Evolutionary conservation across 2,797 vertebrate genomes (phyloP).

Genomic region (Cirrhinus mrigala): DNA sequence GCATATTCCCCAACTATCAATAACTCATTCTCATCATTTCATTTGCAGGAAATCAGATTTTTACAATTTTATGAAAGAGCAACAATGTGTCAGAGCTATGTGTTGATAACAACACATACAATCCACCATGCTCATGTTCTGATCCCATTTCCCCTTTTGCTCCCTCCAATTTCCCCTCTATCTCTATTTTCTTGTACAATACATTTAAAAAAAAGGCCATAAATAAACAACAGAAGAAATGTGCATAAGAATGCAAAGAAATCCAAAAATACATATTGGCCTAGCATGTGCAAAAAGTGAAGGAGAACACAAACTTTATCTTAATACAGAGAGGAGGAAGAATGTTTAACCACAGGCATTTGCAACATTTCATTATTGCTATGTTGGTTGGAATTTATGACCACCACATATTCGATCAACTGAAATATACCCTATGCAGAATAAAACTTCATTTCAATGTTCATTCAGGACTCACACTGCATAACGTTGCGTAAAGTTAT

Average conservation of each 20-base stretch:
- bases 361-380: constrained; percentile 26
- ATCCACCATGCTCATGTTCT: neutral
- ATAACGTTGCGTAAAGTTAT: constrained; percentile 36
- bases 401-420: neutral
- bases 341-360: constrained; percentile 19
- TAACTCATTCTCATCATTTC: neutral
- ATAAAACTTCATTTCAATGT: constrained; percentile 28
- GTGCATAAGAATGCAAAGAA: neutral
- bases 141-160: neutral
- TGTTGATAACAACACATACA: neutral
- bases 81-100: neutral
- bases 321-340: neutral
- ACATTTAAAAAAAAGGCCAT: neutral
- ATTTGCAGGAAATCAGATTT: neutral
- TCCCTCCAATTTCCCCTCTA: neutral
- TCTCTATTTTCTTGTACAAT: neutral
- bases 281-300: neutral
- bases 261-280: neutral
- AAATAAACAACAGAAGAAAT: neutral
- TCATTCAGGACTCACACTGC: constrained; percentile 31
- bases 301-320: neutral
- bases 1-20: constrained; percentile 4
- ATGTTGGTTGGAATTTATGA: constrained; percentile 4
- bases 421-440: constrained; percentile 3
- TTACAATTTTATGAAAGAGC: neutral